These are phyloP conservation scores for Halyomorpha halys DNA, from an alignment of 1,140 invertebrate genomes.

Conservation along the genomic window DNA sequence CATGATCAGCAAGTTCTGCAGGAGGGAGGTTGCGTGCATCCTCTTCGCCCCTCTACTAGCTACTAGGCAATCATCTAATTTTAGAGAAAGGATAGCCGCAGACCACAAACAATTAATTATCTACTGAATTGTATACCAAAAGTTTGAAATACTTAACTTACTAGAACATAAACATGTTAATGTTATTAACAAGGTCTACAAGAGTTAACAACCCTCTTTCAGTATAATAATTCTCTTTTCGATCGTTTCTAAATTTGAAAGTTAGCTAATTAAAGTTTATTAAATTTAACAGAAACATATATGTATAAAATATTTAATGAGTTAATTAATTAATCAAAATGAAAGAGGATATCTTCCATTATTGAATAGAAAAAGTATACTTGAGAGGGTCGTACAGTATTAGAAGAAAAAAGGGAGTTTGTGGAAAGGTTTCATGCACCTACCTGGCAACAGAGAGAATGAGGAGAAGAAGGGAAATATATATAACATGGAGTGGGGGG, in stretches of 20 bases:
- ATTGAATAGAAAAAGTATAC: too few relatives aligned
- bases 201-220: neutral
- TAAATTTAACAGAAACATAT: too few relatives aligned
- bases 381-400: too few relatives aligned
- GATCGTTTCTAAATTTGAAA: too few relatives aligned
- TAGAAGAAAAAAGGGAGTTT: neutral
- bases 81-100: conserved; percentile 15
- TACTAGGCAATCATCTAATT: conserved; percentile 15
- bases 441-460: conserved; percentile 21
- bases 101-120: conserved; percentile 6
- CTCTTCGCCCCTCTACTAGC: conserved; percentile 16
- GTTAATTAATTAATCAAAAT: too few relatives aligned
- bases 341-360: too few relatives aligned
- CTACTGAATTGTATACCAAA: conserved; percentile 3
- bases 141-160: neutral
- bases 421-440: conserved; percentile 10
- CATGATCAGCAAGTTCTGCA: conserved; percentile 1
- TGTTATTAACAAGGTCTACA: conserved; percentile 1
- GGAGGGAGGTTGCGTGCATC: conserved; percentile 16
- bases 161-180: neutral
- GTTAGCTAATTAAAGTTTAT: too few relatives aligned
- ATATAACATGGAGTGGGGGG: conserved; percentile 24
- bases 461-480: conserved; percentile 19
- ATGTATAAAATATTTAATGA: too few relatives aligned
- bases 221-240: neutral